Conservation (phyloP, 2,113 vertebrate genomes). For the Prionailurus bengalensis region DNA sequence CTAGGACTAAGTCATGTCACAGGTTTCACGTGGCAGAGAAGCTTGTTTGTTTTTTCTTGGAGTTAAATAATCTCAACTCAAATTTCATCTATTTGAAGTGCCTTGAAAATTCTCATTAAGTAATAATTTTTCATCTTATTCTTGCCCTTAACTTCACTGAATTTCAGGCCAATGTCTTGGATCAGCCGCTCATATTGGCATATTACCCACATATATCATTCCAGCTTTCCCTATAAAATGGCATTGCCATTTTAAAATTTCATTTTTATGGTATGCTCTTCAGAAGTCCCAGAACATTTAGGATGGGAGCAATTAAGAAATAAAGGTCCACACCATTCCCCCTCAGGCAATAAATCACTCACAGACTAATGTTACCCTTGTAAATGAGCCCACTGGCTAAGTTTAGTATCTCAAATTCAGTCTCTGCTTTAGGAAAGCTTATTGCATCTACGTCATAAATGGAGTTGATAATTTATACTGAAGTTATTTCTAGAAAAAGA, state of each 20-base stretch:
- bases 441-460: background rate
- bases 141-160: background rate
- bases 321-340: background rate
- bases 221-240: background rate
- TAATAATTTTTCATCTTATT: background rate
- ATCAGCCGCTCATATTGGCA: background rate
- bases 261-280: slow-evolving; percentile 7
- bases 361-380: background rate
- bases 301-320: slow-evolving; percentile 21
- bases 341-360: slow-evolving; percentile 48
- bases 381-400: background rate
- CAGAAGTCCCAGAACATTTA: background rate
- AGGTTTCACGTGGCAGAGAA: background rate
- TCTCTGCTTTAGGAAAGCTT: background rate
- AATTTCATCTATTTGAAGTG: background rate
- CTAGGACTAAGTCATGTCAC: background rate
- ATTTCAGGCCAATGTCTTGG: too few species aligned
- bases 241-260: background rate
- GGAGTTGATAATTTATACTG: background rate
- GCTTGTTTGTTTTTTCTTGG: background rate
- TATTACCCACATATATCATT: background rate
- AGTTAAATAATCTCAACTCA: background rate
- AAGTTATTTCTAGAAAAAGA: background rate
- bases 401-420: background rate
- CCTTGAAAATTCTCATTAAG: background rate